Evolutionary conservation across 92 coral and sea anemone genomes (phyloP), one percentile per base, ranked within the genome.

Genomic region (Metridium senile): DNA sequence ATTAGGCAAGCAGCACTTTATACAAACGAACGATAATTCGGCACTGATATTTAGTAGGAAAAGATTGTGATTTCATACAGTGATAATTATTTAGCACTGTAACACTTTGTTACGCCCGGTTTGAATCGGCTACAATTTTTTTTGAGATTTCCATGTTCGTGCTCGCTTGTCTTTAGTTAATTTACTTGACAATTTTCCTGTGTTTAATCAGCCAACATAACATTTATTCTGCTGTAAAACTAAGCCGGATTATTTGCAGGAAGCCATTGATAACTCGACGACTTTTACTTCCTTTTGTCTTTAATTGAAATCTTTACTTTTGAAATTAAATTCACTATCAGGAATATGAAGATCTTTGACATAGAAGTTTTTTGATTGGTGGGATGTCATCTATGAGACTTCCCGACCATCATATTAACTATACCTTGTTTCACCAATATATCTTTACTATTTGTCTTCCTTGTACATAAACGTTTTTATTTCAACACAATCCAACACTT

Each of bases 301-400:
- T 34, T 73, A 73, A 73, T 73, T 73, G 78, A 73, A 58, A 73
- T 73, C 78, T 73, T 73, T 73, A 58, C 78, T 21, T 73, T n/a
- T 58, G 63, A 73, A 58, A 73, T 73, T 73, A 57, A 58, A 73
- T 33, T 52, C 57, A 32, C 33, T 58, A 73, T 73, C 78, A 58
- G 54, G 11, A 73, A 57, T 73, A 73, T 73, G 78, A 73, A 73
- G 66, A 58, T 73, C 57, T 73, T 58, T 58, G 69, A 63, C 78
- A 45, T 73, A n/a, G 67, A 53, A 58, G 30, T 33, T 73, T 57
- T 47, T 57, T 58, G 64, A 73, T 73, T 58, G 75, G 53, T 73
- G 28, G 30, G 53, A n/a, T 73, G 78, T 73, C 78, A 73, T 63
- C 7, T 31, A n/a, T 1, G 4, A 1, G 69, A 63, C 23, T 29